Evolutionary conservation across 2,888 invertebrate genomes (phyloP).

Genomic region (Branchellion lobata): DNA sequence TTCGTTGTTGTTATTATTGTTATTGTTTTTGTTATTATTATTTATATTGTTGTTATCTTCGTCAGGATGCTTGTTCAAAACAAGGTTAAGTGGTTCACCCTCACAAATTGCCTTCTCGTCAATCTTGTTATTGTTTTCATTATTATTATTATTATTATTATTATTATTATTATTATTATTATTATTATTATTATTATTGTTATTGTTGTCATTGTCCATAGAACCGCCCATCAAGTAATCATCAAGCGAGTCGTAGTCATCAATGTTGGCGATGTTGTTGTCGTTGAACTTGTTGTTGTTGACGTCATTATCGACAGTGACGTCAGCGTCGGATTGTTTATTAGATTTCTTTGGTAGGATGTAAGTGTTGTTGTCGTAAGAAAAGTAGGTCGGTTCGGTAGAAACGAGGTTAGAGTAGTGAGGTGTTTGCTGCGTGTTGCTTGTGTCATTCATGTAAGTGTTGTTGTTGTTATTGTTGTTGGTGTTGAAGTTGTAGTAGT

Average conservation of each 20-base stretch:
- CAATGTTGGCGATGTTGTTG: constrained; percentile 9
- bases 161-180: neutral
- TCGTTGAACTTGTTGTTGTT: constrained; percentile 14
- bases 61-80: neutral
- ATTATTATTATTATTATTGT: neutral
- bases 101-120: neutral
- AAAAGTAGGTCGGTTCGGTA: constrained; percentile 25
- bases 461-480: neutral
- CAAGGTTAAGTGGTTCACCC: neutral
- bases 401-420: neutral
- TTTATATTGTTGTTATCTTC: neutral
- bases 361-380: constrained; percentile 39
- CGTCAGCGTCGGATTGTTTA: too few species aligned
- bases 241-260: neutral
- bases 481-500: neutral
- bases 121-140: too few species aligned
- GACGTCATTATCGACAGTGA: neutral
- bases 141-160: neutral
- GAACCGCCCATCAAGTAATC: neutral
- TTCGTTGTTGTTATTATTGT: neutral
- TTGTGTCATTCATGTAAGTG: constrained; percentile 24
- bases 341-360: constrained; percentile 31
- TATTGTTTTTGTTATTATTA: neutral
- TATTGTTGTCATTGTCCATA: neutral
- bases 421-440: neutral